Conservation (phyloP, 2,113 vertebrate species). For the Gavialis gangeticus region DNA sequence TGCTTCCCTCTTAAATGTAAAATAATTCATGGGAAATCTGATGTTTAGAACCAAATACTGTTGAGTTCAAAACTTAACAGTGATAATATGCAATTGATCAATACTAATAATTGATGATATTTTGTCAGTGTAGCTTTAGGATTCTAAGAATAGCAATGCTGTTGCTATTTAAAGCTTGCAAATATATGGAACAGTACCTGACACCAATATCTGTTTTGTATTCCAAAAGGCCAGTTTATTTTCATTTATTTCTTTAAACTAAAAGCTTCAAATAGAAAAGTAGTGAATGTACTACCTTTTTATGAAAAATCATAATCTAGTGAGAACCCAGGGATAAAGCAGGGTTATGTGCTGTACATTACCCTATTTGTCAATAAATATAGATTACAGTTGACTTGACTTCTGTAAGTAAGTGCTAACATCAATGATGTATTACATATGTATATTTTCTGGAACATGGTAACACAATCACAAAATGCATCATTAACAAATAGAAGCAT, state of each 20-base stretch:
- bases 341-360: constrained; percentile 38
- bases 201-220: constrained; percentile 23
- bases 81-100: background rate
- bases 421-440: constrained; percentile 25
- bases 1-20: constrained; percentile 11
- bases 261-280: too few species aligned
- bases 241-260: background rate
- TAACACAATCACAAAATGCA: constrained; percentile 6
- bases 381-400: constrained; percentile 46
- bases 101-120: background rate
- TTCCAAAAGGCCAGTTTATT: background rate
- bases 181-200: background rate
- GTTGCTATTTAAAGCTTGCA: constrained; percentile 28
- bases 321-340: constrained; percentile 17
- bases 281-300: too few species aligned
- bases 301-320: background rate
- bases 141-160: constrained; percentile 18
- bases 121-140: background rate
- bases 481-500: constrained; percentile 18
- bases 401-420: constrained; percentile 22
- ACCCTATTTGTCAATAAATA: constrained; percentile 52
- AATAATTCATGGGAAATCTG: constrained; percentile 19
- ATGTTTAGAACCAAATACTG: background rate
- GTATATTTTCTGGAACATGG: constrained; percentile 46
- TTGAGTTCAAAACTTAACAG: background rate